These are phyloP conservation scores for Perca schrenkii DNA, from an alignment of 2,113 vertebrate genomes.

Conservation along the genomic window DNA sequence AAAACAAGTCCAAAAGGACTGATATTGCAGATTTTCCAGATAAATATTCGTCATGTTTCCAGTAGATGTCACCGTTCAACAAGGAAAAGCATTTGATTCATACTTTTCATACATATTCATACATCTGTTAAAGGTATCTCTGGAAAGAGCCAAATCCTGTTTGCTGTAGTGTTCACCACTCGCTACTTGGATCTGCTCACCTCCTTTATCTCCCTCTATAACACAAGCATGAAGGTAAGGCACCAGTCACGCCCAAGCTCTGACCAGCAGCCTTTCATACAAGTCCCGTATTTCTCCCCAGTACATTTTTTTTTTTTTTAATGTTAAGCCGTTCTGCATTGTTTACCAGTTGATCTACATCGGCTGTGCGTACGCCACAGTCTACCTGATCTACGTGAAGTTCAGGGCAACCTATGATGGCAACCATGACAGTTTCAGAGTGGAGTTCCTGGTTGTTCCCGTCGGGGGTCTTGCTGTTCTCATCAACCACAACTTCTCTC, in stretches of 20 bases:
- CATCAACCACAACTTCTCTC: slow-evolving; percentile 97
- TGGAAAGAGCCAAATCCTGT: slow-evolving; percentile 99
- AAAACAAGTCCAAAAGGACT: not conserved
- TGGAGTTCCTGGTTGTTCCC: slow-evolving; percentile 97
- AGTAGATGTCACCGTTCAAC: slow-evolving; percentile 60
- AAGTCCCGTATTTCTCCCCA: not conserved
- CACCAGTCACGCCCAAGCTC: not conserved
- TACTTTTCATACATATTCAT: too few relatives aligned
- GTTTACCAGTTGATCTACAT: slow-evolving; percentile 93
- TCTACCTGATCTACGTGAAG: slow-evolving; percentile 97
- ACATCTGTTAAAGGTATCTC: slow-evolving; percentile 90
- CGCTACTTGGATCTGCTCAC: slow-evolving; percentile 98
- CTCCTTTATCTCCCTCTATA: slow-evolving; percentile 98
- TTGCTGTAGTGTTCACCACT: slow-evolving; percentile 97
- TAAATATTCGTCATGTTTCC: slow-evolving; percentile 23
- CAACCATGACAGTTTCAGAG: slow-evolving; percentile 97
- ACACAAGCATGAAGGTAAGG: slow-evolving; percentile 97
- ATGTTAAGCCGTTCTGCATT: not conserved
- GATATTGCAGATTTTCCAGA: not conserved
- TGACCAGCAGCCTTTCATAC: not conserved
- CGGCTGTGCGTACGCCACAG: slow-evolving; percentile 92
- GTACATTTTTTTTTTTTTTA: not conserved
- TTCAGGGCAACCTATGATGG: slow-evolving; percentile 99
- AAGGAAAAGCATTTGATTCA: not conserved
- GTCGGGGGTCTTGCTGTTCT: slow-evolving; percentile 95